Evolutionary conservation across 2,113 vertebrate genomes (phyloP), one percentile per base, ranked within the genome.

Genomic region (Eclectus roratus): DNA sequence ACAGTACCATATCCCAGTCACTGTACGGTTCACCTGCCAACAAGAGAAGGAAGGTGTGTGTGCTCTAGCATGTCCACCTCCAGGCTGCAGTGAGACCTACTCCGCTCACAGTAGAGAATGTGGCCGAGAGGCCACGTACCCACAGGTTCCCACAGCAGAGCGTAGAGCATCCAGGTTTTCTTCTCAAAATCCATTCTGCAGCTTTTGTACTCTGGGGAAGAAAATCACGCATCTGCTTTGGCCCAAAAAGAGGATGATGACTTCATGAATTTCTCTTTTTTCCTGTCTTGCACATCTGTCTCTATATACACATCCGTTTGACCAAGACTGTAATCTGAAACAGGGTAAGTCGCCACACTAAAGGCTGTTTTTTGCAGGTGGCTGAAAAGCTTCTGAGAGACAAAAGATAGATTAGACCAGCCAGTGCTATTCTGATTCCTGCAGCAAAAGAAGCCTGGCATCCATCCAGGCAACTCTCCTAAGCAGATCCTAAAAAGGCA

Each of bases 11-110:
- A 28, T 19, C 80, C 46, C 11, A n/a, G 4, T 4, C 2, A 0
- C 16, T 20, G 39, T 2, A 2, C 0, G 3, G 58, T 28, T 29
- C 13, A 9, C 17, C 15, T 1, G 0, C 24, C 0, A 0, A n/a
- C 24, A 37, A 12, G 11, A n/a, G 18, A 53, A 14, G 23, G 28
- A 18, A 44, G 14, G 2, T 23, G 33, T 18, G 50, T 35, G 33
- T 58, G 33, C 61, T 63, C 17, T 20, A 56, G 31, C 47, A 56
- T 1, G 0, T 11, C 43, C 37, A 39, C 33, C 44, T 55, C 69
- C 44, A 8, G 7, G 6, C 2, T 44, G 19, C 50, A 24, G 50
- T 6, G 21, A 79, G 55, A 23, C 28, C 19, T 39, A 6, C 43
- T 68, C 43, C 53, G 71, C 9, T n/a, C 1, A 0, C 4, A 2